Conservation (phyloP, 2,113 vertebrate species). For the Pseudorasbora parva region DNA sequence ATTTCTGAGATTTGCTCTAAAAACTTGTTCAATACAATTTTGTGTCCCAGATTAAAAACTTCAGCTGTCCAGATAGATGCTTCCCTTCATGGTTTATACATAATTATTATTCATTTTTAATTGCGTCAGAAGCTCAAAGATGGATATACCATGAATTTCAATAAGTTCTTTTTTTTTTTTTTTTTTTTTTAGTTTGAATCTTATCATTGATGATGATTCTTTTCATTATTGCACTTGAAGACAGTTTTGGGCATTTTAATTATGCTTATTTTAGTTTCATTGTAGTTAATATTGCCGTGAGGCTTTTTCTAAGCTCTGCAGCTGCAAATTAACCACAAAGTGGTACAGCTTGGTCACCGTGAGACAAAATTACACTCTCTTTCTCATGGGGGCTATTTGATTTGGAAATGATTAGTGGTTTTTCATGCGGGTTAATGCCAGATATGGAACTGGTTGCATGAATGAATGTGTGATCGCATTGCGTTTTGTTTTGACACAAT, state of each 20-base stretch:
- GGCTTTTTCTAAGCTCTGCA: neutral
- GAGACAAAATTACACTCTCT: constrained; percentile 22
- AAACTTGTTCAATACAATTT: neutral
- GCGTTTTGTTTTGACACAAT: neutral
- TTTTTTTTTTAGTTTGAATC: neutral
- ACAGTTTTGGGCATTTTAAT: neutral
- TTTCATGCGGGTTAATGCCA: neutral
- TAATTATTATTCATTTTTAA: neutral
- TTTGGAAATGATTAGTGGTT: constrained; percentile 24
- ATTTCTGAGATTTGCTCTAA: neutral
- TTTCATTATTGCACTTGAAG: neutral
- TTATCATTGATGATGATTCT: too few relatives aligned
- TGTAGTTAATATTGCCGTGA: neutral
- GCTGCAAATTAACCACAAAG: constrained; percentile 10
- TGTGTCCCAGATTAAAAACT: neutral
- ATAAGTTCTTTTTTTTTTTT: neutral
- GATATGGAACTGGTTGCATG: constrained; percentile 7
- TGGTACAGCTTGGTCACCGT: neutral
- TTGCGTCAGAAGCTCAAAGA: neutral
- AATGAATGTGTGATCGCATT: neutral
- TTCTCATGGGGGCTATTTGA: constrained; percentile 16
- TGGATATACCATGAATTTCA: neutral
- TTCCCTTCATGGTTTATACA: neutral
- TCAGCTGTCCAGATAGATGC: neutral
- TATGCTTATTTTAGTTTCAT: neutral